These are phyloP conservation scores for Chloroclysta siterata DNA, from an alignment of 2,888 invertebrate species.

Conservation along the genomic window DNA sequence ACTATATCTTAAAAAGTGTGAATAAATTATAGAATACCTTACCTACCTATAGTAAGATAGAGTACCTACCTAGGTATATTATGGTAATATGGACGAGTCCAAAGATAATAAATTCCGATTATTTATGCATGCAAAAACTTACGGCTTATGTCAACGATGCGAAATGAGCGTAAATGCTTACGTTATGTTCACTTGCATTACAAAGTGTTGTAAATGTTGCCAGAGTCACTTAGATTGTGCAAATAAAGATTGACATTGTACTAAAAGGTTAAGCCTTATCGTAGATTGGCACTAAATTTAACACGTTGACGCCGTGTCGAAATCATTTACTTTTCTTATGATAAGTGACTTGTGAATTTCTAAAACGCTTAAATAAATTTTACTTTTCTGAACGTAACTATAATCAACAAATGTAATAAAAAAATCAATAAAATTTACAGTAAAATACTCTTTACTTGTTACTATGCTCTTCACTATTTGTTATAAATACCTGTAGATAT, in stretches of 20 bases:
- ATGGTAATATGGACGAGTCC: slow-evolving; percentile 8
- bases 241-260: slow-evolving; percentile 28
- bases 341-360: slow-evolving; percentile 6
- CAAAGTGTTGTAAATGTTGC: slow-evolving; percentile 20
- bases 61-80: slow-evolving; percentile 13
- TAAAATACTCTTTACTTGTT: too few species aligned
- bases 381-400: neutral
- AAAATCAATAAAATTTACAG: too few species aligned
- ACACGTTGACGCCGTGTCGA: slow-evolving; percentile 6
- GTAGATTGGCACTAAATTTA: slow-evolving; percentile 5
- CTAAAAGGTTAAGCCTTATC: slow-evolving; percentile 25
- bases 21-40: too few species aligned
- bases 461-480: too few species aligned
- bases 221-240: slow-evolving; percentile 20
- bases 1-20: too few species aligned
- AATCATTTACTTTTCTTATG: slow-evolving; percentile 9
- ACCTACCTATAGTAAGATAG: too few species aligned
- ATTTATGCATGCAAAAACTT: slow-evolving; percentile 33
- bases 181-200: slow-evolving; percentile 20
- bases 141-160: slow-evolving; percentile 18
- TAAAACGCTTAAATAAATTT: neutral
- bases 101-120: slow-evolving; percentile 23
- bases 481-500: too few species aligned
- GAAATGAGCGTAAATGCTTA: slow-evolving; percentile 21
- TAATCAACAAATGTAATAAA: too few species aligned